Evolutionary conservation across 2,113 vertebrate species (phyloP).

Genomic region (Coturnix japonica): DNA sequence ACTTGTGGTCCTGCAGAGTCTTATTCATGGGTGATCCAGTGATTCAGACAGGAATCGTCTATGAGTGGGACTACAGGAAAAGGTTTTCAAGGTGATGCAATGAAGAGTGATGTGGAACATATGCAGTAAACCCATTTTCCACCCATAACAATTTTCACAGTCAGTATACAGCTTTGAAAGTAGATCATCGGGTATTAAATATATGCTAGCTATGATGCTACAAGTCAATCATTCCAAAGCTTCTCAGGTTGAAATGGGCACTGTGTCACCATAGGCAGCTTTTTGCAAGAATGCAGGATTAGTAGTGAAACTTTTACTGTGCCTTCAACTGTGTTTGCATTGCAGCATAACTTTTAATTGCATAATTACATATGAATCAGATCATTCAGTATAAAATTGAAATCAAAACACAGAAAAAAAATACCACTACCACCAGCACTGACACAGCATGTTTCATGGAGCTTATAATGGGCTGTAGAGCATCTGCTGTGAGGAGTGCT

Average conservation of each 20-base stretch:
- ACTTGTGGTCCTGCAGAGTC: neutral
- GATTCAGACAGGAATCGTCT: neutral
- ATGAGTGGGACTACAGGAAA: neutral
- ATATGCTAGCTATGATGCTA: neutral
- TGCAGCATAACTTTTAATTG: neutral
- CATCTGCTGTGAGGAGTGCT: neutral
- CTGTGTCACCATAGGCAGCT: neutral
- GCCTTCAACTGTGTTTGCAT: neutral
- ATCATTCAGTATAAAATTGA: neutral
- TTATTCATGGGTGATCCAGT: neutral
- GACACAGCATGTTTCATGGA: neutral
- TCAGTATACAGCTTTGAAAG: neutral
- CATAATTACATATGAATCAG: neutral
- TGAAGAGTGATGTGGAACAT: neutral
- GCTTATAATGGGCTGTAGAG: neutral
- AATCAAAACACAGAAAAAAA: neutral
- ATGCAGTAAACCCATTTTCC: neutral
- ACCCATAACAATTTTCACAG: neutral
- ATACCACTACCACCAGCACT: neutral
- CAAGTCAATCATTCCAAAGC: neutral
- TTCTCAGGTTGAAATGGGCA: neutral
- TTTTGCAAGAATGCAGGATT: neutral
- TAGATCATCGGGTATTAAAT: neutral
- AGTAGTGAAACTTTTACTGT: neutral
- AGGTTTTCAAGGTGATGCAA: neutral